phyloP scores from a whole-genome alignment of 35 echinoderm and acorn worm genomes.

The Patiria miniata region DNA sequence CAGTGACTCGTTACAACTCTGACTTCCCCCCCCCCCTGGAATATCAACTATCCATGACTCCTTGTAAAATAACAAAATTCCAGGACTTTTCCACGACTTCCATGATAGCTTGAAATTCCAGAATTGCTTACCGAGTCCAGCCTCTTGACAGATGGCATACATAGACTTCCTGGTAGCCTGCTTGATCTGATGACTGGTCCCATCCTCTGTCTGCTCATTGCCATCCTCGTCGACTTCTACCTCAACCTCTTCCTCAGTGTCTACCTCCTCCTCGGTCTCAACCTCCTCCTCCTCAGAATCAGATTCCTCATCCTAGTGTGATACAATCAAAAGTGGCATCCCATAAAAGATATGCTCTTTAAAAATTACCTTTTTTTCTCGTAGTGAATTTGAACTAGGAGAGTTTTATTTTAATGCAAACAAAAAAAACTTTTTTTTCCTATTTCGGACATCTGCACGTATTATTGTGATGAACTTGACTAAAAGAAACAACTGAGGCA shows the following conservation, averaged over 20 bases:
- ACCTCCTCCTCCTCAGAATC: constrained; percentile 68
- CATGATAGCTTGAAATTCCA: no score
- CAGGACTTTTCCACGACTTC: no score
- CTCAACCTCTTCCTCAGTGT: constrained; percentile 72
- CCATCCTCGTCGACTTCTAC: constrained; percentile 74
- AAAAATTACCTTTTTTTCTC: constrained; percentile 48
- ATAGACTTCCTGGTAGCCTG: constrained; percentile 90
- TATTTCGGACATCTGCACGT: no score
- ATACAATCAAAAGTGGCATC: no score
- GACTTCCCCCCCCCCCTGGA: no score
- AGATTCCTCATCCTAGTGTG: background rate
- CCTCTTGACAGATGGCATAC: constrained; percentile 89
- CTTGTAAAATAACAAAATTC: no score
- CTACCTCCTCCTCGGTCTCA: constrained; percentile 69
- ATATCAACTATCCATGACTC: no score
- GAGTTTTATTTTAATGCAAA: no score
- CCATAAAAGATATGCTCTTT: constrained; percentile 41
- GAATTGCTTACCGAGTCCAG: constrained; percentile 86
- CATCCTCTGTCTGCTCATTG: constrained; percentile 55
- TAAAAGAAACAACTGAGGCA: background rate
- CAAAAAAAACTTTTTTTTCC: no score
- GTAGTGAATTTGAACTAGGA: background rate
- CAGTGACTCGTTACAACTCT: no score
- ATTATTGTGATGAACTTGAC: no score
- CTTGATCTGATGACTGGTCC: constrained; percentile 91